Conservation (phyloP, 2,888 invertebrate species). For the Bimastos eiseni region DNA sequence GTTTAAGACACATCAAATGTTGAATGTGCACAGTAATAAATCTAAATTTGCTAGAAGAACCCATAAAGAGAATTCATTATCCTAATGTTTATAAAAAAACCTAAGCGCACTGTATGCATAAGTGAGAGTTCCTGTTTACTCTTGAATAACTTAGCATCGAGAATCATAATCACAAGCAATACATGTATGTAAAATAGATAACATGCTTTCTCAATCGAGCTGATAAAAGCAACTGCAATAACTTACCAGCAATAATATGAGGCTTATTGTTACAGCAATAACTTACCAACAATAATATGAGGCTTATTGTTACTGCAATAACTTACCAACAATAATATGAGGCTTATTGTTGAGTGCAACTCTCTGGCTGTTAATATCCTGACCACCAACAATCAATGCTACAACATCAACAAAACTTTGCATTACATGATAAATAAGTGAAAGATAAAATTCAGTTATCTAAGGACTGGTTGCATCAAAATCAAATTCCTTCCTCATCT, state of each 20-base stretch:
- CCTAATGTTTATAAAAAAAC: neutral
- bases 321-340: constrained; percentile 82
- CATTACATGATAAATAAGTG: neutral
- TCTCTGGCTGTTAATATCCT: constrained; percentile 96
- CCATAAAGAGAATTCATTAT: neutral
- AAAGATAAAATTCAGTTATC: neutral
- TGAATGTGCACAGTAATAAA: neutral
- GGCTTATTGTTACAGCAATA: too few relatives aligned
- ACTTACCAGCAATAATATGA: neutral
- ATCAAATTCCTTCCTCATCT: neutral
- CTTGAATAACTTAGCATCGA: too few relatives aligned
- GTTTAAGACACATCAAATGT: neutral
- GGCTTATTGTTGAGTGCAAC: constrained; percentile 90
- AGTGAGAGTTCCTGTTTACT: neutral
- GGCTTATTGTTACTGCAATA: too few relatives aligned
- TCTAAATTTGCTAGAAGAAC: neutral
- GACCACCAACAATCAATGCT: constrained; percentile 95
- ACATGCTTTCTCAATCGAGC: too few relatives aligned
- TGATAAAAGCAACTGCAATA: too few relatives aligned
- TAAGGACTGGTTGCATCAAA: neutral
- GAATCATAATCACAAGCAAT: too few relatives aligned
- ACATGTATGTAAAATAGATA: too few relatives aligned
- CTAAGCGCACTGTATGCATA: neutral
- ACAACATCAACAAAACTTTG: constrained; percentile 42
- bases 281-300: neutral